Conservation (phyloP, 2,888 invertebrate species). For the Acholoe squamosa region DNA sequence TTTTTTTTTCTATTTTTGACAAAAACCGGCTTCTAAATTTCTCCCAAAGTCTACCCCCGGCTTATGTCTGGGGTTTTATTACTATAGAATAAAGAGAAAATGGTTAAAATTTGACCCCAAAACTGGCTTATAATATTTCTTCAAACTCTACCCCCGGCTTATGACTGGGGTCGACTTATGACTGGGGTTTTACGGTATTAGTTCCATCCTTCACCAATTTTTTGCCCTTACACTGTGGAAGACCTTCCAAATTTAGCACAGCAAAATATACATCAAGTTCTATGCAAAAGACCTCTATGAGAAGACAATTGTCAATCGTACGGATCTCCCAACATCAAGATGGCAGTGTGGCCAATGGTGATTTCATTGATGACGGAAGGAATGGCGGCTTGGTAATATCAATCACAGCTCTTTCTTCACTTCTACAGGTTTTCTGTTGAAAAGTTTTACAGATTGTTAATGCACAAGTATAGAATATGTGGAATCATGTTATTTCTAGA, state of each 20-base stretch:
- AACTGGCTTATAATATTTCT: no score
- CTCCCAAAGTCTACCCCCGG: no score
- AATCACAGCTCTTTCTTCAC: constrained; percentile 49
- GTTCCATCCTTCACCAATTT: neutral
- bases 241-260: neutral
- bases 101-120: no score
- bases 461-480: neutral
- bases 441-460: no score
- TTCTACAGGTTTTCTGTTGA: neutral
- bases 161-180: no score
- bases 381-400: neutral
- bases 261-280: neutral
- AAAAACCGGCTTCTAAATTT: no score
- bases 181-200: no score
- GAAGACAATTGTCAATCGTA: neutral
- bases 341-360: neutral
- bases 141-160: no score
- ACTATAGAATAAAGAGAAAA: no score
- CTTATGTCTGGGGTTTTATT: no score
- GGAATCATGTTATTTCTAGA: no score
- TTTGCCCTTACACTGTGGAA: constrained; percentile 57
- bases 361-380: constrained; percentile 9
- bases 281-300: neutral
- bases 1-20: no score
- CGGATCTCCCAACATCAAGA: neutral